These are phyloP conservation scores for Lasioglossum zephyrum DNA, from an alignment of 2,888 invertebrate genomes.

Conservation along the genomic window DNA sequence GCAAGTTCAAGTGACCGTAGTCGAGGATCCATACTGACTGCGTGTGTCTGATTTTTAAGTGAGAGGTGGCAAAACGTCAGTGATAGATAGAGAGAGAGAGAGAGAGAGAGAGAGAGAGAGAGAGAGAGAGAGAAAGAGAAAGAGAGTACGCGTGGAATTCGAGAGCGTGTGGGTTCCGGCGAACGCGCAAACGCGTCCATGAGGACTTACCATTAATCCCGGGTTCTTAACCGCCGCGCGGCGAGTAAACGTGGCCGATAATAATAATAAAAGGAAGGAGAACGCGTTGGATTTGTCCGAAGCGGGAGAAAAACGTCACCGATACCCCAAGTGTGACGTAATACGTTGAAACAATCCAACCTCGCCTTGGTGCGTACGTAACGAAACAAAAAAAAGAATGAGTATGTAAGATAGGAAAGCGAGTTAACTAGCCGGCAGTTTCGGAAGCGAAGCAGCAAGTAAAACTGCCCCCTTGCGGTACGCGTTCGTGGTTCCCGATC, in stretches of 20 bases:
- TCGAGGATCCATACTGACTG: too few relatives aligned
- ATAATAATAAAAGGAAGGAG: conserved; percentile 50
- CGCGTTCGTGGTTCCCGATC: conserved; percentile 74
- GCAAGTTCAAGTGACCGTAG: too few relatives aligned
- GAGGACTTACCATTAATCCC: conserved; percentile 75
- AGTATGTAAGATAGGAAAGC: conserved; percentile 62
- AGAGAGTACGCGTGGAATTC: conserved; percentile 40
- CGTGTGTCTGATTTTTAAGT: too few relatives aligned
- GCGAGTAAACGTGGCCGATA: conserved; percentile 64
- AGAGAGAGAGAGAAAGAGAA: too few relatives aligned
- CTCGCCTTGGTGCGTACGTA: too few relatives aligned
- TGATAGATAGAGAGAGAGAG: conserved; percentile 13
- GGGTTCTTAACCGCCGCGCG: conserved; percentile 73
- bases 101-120: too few relatives aligned
- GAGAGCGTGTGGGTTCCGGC: conserved; percentile 63
- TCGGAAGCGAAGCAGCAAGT: conserved; percentile 72
- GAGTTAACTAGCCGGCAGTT: conserved; percentile 68
- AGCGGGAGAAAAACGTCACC: too few relatives aligned
- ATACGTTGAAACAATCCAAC: too few relatives aligned
- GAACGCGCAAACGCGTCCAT: conserved; percentile 74
- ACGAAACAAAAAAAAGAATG: too few relatives aligned
- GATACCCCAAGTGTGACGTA: too few relatives aligned
- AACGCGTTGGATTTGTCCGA: too few relatives aligned
- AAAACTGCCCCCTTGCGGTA: conserved; percentile 79
- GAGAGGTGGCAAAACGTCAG: conserved; percentile 20